These are phyloP conservation scores for Callaeas wilsoni DNA, from an alignment of 2,113 vertebrate genomes.

Conservation along the genomic window DNA sequence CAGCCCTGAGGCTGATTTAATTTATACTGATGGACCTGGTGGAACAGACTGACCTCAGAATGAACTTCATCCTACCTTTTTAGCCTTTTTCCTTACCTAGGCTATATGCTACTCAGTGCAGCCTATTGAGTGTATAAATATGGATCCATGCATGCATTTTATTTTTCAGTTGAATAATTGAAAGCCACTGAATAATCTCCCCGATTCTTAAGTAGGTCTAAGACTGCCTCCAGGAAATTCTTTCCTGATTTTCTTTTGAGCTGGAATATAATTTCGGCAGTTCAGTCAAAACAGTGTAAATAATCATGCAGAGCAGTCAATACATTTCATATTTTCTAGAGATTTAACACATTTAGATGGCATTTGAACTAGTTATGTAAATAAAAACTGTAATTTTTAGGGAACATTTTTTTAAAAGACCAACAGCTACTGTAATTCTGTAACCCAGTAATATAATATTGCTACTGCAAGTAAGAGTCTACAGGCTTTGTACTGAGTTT, in stretches of 20 bases:
- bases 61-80: constrained; percentile 7
- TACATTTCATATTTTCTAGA: background rate
- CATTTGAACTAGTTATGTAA: background rate
- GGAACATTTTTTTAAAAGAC: background rate
- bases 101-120: background rate
- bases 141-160: background rate
- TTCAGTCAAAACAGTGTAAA: background rate
- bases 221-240: background rate
- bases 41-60: constrained; percentile 6
- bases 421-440: background rate
- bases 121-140: background rate
- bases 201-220: background rate
- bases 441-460: background rate
- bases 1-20: background rate
- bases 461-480: background rate
- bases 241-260: background rate
- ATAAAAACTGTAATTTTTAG: background rate
- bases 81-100: background rate
- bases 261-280: background rate
- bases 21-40: constrained; percentile 6
- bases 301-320: background rate
- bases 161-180: background rate
- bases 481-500: background rate
- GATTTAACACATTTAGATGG: background rate
- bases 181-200: background rate